Evolutionary conservation across 2,113 vertebrate species (phyloP).

Genomic region (Syngnathus scovelli): DNA sequence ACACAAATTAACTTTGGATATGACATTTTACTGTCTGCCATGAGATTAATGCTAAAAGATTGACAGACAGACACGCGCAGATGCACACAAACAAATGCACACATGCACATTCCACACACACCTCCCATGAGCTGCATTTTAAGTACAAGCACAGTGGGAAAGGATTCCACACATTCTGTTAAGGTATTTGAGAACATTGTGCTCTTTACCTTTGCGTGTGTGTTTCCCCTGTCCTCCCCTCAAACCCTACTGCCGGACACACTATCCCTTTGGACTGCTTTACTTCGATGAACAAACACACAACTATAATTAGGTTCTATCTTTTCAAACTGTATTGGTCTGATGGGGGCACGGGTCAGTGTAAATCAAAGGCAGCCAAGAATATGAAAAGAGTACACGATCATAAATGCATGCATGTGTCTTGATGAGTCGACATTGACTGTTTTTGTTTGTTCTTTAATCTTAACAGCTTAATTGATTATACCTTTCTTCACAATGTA

Average conservation of each 20-base stretch:
- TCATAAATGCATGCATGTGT: background rate
- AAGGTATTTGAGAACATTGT: slow-evolving; percentile 43
- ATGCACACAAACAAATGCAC: slow-evolving; percentile 4
- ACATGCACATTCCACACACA: slow-evolving; percentile 4
- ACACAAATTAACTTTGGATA: no score
- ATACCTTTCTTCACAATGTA: slow-evolving; percentile 18
- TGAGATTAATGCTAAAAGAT: background rate
- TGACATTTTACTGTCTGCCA: background rate
- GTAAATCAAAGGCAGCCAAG: slow-evolving; percentile 28
- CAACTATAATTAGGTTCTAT: slow-evolving; percentile 20
- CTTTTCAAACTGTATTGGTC: slow-evolving; percentile 28
- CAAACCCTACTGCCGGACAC: slow-evolving; percentile 1
- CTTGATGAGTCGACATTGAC: background rate
- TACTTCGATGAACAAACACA: slow-evolving; percentile 8
- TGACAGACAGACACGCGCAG: background rate
- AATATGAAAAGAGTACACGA: slow-evolving; percentile 15
- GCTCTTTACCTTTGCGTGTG: slow-evolving; percentile 13
- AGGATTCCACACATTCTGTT: slow-evolving; percentile 56
- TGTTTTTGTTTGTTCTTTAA: background rate
- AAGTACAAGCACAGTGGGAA: slow-evolving; percentile 39
- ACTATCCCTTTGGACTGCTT: background rate
- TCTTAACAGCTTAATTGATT: slow-evolving; percentile 10
- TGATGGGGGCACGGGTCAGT: slow-evolving; percentile 7
- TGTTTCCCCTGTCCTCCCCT: background rate
- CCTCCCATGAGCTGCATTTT: slow-evolving; percentile 29